Evolutionary conservation across 2,797 vertebrate genomes (phyloP), one percentile per base, ranked within the genome.

Genomic region (Lagothrix lagotricha): DNA sequence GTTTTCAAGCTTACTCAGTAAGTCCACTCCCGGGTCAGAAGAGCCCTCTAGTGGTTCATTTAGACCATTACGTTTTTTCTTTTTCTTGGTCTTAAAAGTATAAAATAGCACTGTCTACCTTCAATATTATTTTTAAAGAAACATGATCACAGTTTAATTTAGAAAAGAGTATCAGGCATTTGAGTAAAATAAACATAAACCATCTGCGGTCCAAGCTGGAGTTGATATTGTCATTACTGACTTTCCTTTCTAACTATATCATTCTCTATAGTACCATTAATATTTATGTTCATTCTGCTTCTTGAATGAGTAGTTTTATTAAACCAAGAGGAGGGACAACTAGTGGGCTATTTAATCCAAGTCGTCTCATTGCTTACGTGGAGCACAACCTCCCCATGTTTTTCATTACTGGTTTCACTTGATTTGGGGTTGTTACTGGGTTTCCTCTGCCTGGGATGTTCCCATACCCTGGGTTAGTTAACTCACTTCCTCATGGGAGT

Each of bases 31-130:
- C 30, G 24, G 30, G 28, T 26, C 50, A 81, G 50, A 84, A n/a
- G 94, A 2, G 96, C 79, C 98, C 96, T 96, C 98, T 97, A 97
- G 88, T 96, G 97, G 95, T 89, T 91, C 30, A 81, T 48, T 87
- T 76, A 72, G 75, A 30, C 28, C 84, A 85, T 57, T 96, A 72
- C 5, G 52, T 54, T 67, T 77, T 92, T 36, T n/a, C 54, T 87
- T 88, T 90, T 95, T 57, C 46, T n/a, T 77, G 64, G 17, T 95
- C 44, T 83, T 93, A 8, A 41, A 81, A 81, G 36, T 44, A 36
- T 26, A 88, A 88, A 96, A 81, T 64, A 76, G 9, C 39, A 75
- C 30, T 2, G 28, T 58, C 39, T 17, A 88, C 48, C 44, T 83
- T 94, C 89, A 94, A 39, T 79, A 81, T 72, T 72, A 84, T 52